Conservation (phyloP, 2,888 invertebrate genomes). For the Scaptomyza caliginosa region DNA sequence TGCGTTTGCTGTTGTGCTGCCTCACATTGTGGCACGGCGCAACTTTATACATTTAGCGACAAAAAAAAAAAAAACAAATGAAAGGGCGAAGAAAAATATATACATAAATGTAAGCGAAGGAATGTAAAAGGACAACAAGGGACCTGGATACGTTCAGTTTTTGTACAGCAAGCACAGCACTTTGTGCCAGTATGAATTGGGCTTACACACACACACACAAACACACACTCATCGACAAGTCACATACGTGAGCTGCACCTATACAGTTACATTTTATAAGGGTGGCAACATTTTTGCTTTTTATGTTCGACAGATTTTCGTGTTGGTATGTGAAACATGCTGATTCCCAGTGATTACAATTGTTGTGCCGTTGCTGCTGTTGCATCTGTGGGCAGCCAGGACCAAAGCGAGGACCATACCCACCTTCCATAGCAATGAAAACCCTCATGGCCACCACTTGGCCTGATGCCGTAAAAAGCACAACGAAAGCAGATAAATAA, state of each 20-base stretch:
- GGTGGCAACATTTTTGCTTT: slow-evolving; percentile 72
- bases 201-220: slow-evolving; percentile 5
- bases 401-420: slow-evolving; percentile 5
- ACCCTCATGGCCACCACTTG: slow-evolving; percentile 28
- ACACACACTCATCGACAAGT: slow-evolving; percentile 7
- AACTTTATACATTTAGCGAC: slow-evolving; percentile 51
- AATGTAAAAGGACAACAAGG: slow-evolving; percentile 10
- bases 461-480: slow-evolving; percentile 62
- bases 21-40: slow-evolving; percentile 13
- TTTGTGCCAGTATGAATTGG: slow-evolving; percentile 41
- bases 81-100: not conserved
- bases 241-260: slow-evolving; percentile 38
- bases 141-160: slow-evolving; percentile 34
- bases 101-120: not conserved
- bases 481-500: slow-evolving; percentile 47
- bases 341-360: slow-evolving; percentile 79
- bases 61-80: not conserved
- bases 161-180: slow-evolving; percentile 66
- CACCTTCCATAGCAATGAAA: slow-evolving; percentile 3
- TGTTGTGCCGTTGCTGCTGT: slow-evolving; percentile 56
- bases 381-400: slow-evolving; percentile 12
- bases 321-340: slow-evolving; percentile 80
- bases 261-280: slow-evolving; percentile 69
- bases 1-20: slow-evolving; percentile 1
- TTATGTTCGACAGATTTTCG: slow-evolving; percentile 79